A percentile compares a stretch with the other conserved stretches of the same genome.
phyloP scores from a whole-genome alignment of 2,797 vertebrate species.

The Cryptoprocta ferox region DNA sequence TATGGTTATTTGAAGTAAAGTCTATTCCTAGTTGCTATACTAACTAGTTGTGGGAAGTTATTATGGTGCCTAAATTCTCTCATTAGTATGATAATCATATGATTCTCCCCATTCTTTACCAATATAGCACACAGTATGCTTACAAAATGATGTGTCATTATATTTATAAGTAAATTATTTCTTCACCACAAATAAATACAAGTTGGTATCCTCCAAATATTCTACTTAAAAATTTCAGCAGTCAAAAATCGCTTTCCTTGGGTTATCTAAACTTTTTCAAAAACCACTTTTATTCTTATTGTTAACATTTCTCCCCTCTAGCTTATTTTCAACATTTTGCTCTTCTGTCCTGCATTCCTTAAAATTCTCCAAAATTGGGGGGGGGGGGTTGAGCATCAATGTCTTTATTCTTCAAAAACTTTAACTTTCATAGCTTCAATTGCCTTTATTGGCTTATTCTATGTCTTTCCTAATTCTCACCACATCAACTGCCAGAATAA shows the following conservation, averaged over 20 bases:
- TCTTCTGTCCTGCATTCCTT: not conserved
- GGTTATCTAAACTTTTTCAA: not conserved
- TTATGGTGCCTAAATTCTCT: not conserved
- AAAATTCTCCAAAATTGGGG: not conserved
- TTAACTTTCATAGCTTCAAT: not conserved
- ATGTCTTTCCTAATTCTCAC: not conserved
- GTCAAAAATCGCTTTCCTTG: not conserved
- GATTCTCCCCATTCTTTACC: not conserved
- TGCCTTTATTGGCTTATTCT: not conserved
- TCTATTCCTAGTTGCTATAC: not conserved
- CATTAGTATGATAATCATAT: not conserved
- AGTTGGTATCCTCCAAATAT: not conserved
- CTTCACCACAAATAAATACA: not conserved
- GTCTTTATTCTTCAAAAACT: not conserved
- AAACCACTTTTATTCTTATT: constrained; percentile 2
- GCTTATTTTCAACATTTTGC: not conserved
- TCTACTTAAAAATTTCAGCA: constrained; percentile 29
- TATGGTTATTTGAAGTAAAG: not conserved
- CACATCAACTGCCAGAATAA: not conserved
- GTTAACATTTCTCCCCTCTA: constrained; percentile 13
- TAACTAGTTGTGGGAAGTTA: not conserved
- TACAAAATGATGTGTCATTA: not conserved
- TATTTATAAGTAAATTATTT: constrained; percentile 15
- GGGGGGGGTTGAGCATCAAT: not conserved
- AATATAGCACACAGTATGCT: not conserved